Evolutionary conservation across 23 tunicate genomes (phyloP), one percentile per base, ranked within the genome.

Genomic region (Ciona savignyi): DNA sequence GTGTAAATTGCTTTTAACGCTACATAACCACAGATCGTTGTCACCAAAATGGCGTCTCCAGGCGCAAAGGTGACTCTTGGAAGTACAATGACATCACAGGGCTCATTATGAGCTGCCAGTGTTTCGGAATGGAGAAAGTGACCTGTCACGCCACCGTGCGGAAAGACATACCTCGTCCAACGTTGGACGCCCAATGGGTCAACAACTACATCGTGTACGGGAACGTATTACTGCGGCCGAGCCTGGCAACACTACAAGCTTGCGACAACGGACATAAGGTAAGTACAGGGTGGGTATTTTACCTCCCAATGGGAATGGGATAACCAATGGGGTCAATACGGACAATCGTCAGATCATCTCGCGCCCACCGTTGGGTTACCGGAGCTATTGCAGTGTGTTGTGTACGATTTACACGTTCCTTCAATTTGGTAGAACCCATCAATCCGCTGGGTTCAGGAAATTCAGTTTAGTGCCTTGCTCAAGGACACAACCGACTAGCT

Each of bases 211-310:
- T 88, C 27, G 83, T 91, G 25, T 76, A 77, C 51, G 91, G 86
- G 0, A 76, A 80, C 34, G 35, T 71, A 24, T 78, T 80, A 4
- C 26, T 75, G 48, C 30, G 85, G 6, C 87, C 90, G 6, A 35
- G 78, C 48, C 75, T 91, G 4, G 71, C 90, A 1, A 81, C 91
- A 2, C 60, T 91, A 9, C 97, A 91, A 77, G 97, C 97, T 35
- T 91, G 97, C 65, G 89, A 88, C 66, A 91, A 83, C 66, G 97
- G 97, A 63, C 4, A 70, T 25, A 70, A 77, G 77, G 97, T 91
- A 71, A 62, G 32, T 42, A 15, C 4, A 19, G 33, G 3, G 3
- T 33, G 19, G 19, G 3, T 15, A 42, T 42, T 15, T 42, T 6
- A 6, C 11, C 15, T 42, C 11, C 56, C 9, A 15, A 42, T 42